Conservation (phyloP, 2,888 invertebrate genomes). For the Parascotia fuliginaria region DNA sequence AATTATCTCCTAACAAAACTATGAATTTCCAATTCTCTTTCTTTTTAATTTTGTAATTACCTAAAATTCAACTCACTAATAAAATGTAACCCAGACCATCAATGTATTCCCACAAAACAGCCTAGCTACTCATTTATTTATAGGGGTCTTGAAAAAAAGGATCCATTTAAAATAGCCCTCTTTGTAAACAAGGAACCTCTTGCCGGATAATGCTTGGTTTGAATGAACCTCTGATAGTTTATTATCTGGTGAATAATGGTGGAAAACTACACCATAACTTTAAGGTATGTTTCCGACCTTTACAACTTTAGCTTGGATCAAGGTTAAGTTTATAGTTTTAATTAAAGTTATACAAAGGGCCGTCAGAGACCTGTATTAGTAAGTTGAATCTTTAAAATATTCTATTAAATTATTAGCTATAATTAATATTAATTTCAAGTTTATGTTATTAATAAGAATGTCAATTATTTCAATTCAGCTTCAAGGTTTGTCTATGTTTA, state of each 20-base stretch:
- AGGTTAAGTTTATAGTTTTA: not conserved
- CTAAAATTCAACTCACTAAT: not conserved
- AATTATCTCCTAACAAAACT: too few species aligned
- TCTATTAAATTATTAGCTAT: too few species aligned
- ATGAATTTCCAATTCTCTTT: too few species aligned
- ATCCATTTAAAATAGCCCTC: slow-evolving; percentile 36
- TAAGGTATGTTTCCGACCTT: not conserved
- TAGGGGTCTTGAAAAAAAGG: slow-evolving; percentile 23
- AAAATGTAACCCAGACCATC: slow-evolving; percentile 7
- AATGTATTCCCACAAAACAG: slow-evolving; percentile 20
- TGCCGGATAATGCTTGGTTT: slow-evolving; percentile 27
- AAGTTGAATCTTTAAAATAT: too few species aligned
- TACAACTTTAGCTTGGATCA: not conserved
- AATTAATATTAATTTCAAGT: too few species aligned
- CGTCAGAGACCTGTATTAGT: too few species aligned
- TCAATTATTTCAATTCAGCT: too few species aligned
- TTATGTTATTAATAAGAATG: too few species aligned
- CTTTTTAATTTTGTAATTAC: too few species aligned
- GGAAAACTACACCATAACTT: not conserved
- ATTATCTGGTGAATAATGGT: slow-evolving; percentile 40
- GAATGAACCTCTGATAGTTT: slow-evolving; percentile 29
- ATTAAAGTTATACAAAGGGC: too few species aligned
- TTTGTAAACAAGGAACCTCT: slow-evolving; percentile 31
- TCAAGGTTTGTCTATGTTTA: too few species aligned
- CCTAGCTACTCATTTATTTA: slow-evolving; percentile 34